Percentiles rank a stretch among this genome's conserved stretches.
phyloP scores from a whole-genome alignment of 2,113 vertebrate genomes.

The Triplophysa siluroides region DNA sequence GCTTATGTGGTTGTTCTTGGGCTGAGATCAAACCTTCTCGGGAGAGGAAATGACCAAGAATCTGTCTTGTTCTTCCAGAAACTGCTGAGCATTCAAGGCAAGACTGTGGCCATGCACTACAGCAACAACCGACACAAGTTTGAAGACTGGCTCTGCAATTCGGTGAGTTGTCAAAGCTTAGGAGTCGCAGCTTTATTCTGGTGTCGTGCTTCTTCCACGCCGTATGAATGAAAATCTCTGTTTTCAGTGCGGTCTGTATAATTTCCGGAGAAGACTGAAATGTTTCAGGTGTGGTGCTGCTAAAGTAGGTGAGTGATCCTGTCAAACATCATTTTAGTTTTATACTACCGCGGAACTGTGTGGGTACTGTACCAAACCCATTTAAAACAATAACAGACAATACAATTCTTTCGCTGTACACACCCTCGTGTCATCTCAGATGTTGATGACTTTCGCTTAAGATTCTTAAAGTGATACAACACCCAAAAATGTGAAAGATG shows the following conservation, averaged over 20 bases:
- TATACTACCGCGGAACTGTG: no score
- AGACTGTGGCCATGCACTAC: constrained; percentile 96
- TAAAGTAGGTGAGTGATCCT: constrained; percentile 88
- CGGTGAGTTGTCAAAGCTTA: constrained; percentile 74
- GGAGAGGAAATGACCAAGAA: constrained; percentile 77
- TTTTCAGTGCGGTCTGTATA: constrained; percentile 98
- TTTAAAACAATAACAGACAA: no score
- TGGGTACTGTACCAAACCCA: no score
- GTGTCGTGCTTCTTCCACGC: no score
- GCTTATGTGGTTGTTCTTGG: constrained; percentile 94
- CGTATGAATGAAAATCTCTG: constrained; percentile 63
- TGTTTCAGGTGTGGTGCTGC: constrained; percentile 98
- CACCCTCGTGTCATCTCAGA: no score
- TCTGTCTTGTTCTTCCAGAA: constrained; percentile 89
- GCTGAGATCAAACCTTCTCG: constrained; percentile 64
- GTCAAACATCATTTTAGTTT: no score
- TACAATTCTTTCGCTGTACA: no score
- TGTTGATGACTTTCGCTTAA: no score
- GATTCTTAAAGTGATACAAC: no score
- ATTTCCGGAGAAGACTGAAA: constrained; percentile 99
- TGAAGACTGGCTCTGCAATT: constrained; percentile 99
- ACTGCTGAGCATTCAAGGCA: constrained; percentile 93
- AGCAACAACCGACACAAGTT: constrained; percentile 96
- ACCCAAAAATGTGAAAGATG: no score
- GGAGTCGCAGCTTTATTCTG: no score